These are phyloP conservation scores for Galeruca laticollis DNA, from an alignment of 2,888 invertebrate genomes.

Conservation along the genomic window DNA sequence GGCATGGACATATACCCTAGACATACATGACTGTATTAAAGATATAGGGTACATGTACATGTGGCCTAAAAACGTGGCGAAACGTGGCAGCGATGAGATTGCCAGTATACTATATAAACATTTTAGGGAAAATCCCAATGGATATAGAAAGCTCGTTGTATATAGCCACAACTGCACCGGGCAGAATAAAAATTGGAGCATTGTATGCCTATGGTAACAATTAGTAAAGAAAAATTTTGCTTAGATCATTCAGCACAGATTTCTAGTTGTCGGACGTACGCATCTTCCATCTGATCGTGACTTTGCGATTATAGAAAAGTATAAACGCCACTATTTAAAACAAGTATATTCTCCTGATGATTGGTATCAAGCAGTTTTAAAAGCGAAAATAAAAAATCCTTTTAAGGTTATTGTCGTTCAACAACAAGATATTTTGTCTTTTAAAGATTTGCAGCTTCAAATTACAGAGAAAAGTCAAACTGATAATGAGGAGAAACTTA, in stretches of 20 bases:
- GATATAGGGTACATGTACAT: slow-evolving; percentile 43
- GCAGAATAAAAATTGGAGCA: slow-evolving; percentile 44
- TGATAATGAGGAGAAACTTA: slow-evolving; percentile 13
- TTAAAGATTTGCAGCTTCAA: slow-evolving; percentile 8
- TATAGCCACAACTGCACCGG: slow-evolving; percentile 40
- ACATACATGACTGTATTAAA: slow-evolving; percentile 39
- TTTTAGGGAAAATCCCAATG: slow-evolving; percentile 32
- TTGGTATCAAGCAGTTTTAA: too few species aligned
- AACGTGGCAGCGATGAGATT: slow-evolving; percentile 45
- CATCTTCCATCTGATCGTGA: slow-evolving; percentile 37
- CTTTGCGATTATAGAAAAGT: slow-evolving; percentile 20
- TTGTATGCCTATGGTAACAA: slow-evolving; percentile 41
- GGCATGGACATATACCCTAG: slow-evolving; percentile 44
- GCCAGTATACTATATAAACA: slow-evolving; percentile 41
- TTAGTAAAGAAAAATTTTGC: slow-evolving; percentile 36
- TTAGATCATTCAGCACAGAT: slow-evolving; percentile 40
- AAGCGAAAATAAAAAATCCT: too few species aligned
- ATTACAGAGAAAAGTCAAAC: slow-evolving; percentile 4
- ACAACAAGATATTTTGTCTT: too few species aligned
- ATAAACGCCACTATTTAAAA: slow-evolving; percentile 1
- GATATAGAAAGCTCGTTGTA: slow-evolving; percentile 32
- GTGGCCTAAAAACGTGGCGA: slow-evolving; percentile 44
- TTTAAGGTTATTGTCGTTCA: too few species aligned
- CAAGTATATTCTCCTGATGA: too few species aligned
- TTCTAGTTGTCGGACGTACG: slow-evolving; percentile 42